Conservation (phyloP, 2,797 vertebrate species). For the Picus viridis region DNA sequence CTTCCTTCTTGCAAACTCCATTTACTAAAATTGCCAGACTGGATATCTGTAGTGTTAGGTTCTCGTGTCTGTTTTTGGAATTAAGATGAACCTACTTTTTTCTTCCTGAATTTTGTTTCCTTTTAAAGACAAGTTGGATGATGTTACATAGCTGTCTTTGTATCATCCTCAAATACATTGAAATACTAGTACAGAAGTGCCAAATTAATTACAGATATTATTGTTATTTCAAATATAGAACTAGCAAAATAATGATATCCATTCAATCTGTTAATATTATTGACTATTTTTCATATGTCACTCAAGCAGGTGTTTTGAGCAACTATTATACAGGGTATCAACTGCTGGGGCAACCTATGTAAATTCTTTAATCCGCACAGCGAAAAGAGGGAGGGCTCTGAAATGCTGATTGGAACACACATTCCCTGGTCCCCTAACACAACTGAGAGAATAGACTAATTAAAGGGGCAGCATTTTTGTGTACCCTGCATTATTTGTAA, state of each 20-base stretch:
- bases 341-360: background rate
- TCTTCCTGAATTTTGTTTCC: background rate
- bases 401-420: background rate
- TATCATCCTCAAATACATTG: background rate
- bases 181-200: background rate
- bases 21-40: background rate
- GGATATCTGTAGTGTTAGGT: background rate
- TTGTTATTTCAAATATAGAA: background rate
- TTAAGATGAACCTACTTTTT: background rate
- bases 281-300: background rate
- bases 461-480: slow-evolving; percentile 4
- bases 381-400: background rate
- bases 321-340: background rate
- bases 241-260: background rate
- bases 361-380: background rate
- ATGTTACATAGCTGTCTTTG: background rate
- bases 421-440: background rate
- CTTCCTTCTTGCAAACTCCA: background rate
- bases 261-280: background rate
- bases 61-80: background rate
- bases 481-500: background rate
- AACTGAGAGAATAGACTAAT: background rate
- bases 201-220: background rate
- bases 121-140: background rate
- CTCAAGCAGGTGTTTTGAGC: background rate